Base-by-base conservation (phyloP, 2,797 vertebrate genomes). In the Catostomus latipinnis region DNA sequence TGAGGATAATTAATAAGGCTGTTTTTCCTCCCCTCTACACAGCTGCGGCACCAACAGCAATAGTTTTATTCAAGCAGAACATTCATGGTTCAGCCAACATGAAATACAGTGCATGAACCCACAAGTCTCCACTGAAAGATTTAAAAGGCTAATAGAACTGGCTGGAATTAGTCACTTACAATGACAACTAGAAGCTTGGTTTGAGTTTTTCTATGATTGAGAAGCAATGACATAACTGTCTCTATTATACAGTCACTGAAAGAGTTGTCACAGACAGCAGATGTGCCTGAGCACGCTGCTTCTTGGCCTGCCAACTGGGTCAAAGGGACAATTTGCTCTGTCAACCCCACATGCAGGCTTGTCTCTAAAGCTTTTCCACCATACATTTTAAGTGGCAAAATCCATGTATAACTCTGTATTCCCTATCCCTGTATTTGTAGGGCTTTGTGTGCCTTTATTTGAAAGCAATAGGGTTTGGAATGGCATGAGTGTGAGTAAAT, bases 21-120 rank as follows among this genome's bases (percentile, higher is more conserved):
- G 43, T 60, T 78, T n/a, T 66, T 74, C 53, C 43, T 68, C 53
- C 57, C 73, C 22, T 63, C 22, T 58, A 80, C 22, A 83, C 67
- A 71, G 49, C 72, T 71, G 76, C 53, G 65, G 14, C 70, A 69
- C 50, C 16, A 63, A 58, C 58, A 70, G 45, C 53, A 80, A n/a
- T 71, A 70, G 71, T 66, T 22, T 76, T 57, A 66, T 62, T 74
- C 54, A 82, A 50, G 22, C 62, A 63, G 48, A 63, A 58, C 66
- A 54, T 65, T 12, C 63, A 43, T 53, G 62, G 22, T 63, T 48
- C 22, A 77, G 14, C 56, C 52, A 74, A 34, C 45, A 45, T 61
- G 11, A 56, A 66, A 13, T 45, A 53, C 53, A 71, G 53, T 61
- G 62, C 45, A 72, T 67, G 49, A 74, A 66, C 54, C 6, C 34